Percentiles rank a stretch among this genome's conserved stretches.
These are phyloP conservation scores for Petrocephalus sullivani DNA, from an alignment of 2,797 vertebrate species.

Conservation along the genomic window DNA sequence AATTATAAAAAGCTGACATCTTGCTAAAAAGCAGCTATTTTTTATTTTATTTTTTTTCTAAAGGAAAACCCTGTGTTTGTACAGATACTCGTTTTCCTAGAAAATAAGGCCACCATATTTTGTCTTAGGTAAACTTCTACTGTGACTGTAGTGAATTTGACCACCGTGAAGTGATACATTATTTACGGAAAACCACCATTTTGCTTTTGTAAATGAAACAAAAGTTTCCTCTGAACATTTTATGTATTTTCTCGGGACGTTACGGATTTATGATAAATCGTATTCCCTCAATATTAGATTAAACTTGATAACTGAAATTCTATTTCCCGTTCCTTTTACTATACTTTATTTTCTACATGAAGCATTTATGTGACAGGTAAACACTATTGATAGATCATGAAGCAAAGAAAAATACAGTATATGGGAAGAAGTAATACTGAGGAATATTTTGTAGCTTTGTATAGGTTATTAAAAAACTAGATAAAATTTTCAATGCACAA, in stretches of 20 bases:
- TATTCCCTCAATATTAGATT: conserved; percentile 54
- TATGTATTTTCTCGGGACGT: conserved; percentile 66
- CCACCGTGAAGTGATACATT: conserved; percentile 42
- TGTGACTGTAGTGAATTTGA: conserved; percentile 64
- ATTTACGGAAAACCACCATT: conserved; percentile 39
- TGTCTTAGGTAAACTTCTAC: conserved; percentile 59
- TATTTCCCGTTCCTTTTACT: conserved; percentile 35
- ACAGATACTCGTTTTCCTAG: conserved; percentile 59
- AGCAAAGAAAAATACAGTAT: not conserved
- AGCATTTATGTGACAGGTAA: conserved; percentile 48
- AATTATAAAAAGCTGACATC: conserved; percentile 59
- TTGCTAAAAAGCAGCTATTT: conserved; percentile 68
- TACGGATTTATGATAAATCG: conserved; percentile 53
- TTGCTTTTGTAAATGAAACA: conserved; percentile 59
- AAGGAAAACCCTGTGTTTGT: conserved; percentile 59
- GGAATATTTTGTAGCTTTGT: not conserved
- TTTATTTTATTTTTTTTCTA: conserved; percentile 2
- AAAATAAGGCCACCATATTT: conserved; percentile 66
- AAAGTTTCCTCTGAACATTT: conserved; percentile 65
- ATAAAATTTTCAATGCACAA: not conserved
- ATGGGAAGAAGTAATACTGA: not conserved
- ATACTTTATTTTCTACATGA: conserved; percentile 43
- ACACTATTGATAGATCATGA: not conserved
- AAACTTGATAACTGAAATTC: conserved; percentile 68
- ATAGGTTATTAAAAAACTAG: not conserved